Evolutionary conservation across 2,797 vertebrate genomes (phyloP).

Genomic region (Basileuterus tristriatus): DNA sequence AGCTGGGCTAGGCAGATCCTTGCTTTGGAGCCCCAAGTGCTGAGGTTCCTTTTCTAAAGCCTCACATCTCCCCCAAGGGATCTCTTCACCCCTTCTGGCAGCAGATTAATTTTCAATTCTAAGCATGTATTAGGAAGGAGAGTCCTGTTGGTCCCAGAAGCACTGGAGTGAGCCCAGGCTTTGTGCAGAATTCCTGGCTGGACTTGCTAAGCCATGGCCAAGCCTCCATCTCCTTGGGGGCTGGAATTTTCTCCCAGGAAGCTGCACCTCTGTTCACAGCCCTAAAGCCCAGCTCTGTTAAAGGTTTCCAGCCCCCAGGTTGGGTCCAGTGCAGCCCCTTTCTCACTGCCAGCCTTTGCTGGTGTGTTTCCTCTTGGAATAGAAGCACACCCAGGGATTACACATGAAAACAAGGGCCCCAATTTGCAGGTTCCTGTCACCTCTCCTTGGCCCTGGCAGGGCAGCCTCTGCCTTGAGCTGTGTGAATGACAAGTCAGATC

Average conservation of each 20-base stretch:
- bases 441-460: background rate
- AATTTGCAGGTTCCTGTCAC: background rate
- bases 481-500: rapidly evolving
- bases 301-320: background rate
- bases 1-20: background rate
- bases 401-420: background rate
- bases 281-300: background rate
- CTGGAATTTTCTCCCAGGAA: background rate
- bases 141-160: background rate
- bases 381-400: background rate
- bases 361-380: background rate
- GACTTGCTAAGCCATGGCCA: background rate
- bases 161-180: background rate
- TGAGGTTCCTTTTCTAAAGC: background rate
- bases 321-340: background rate
- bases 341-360: background rate
- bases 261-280: background rate
- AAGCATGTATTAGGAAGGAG: background rate
- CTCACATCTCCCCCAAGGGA: background rate
- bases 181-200: background rate
- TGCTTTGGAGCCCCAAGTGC: background rate
- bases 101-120: background rate
- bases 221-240: background rate
- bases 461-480: background rate
- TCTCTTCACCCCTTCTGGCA: background rate